Conservation (phyloP, 37 sponge, comb jelly and placozoan genomes). For the Aplysina aerophoba region DNA sequence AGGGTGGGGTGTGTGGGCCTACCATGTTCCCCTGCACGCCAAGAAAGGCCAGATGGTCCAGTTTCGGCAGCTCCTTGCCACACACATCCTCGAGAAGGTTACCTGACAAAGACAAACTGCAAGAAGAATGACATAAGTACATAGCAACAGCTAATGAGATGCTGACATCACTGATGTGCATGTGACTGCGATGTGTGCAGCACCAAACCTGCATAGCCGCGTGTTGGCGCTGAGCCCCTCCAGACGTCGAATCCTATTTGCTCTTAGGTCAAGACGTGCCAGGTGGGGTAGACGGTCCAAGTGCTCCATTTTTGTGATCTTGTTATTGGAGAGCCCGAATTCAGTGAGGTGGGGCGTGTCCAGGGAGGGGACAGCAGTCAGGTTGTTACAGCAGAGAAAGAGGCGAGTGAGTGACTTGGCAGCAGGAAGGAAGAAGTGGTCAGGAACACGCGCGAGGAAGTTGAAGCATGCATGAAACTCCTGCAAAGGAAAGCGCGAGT, state of each 20-base stretch:
- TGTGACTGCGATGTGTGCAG: not conserved
- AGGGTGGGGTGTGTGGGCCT: not conserved
- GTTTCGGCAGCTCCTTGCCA: slow-evolving; percentile 12
- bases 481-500: not conserved
- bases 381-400: slow-evolving; percentile 44
- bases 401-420: slow-evolving; percentile 17
- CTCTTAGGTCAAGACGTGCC: slow-evolving; percentile 34
- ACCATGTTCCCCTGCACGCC: slow-evolving; percentile 49
- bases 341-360: not conserved
- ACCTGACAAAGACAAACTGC: slow-evolving; percentile 32
- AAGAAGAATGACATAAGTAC: too few species aligned
- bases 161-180: too few species aligned
- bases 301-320: slow-evolving; percentile 35
- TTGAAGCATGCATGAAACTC: slow-evolving; percentile 53
- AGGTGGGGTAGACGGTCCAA: slow-evolving; percentile 29
- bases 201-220: not conserved
- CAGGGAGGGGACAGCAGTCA: slow-evolving; percentile 25
- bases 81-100: slow-evolving; percentile 4
- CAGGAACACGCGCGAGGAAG: slow-evolving; percentile 26
- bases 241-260: slow-evolving; percentile 34
- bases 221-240: slow-evolving; percentile 27
- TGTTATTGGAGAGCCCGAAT: slow-evolving; percentile 40
- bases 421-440: not conserved
- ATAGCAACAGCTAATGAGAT: too few species aligned
- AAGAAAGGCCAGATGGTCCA: slow-evolving; percentile 19